Evolutionary conservation across 2,888 invertebrate species (phyloP).

Genomic region (Polydrusus cervinus): DNA sequence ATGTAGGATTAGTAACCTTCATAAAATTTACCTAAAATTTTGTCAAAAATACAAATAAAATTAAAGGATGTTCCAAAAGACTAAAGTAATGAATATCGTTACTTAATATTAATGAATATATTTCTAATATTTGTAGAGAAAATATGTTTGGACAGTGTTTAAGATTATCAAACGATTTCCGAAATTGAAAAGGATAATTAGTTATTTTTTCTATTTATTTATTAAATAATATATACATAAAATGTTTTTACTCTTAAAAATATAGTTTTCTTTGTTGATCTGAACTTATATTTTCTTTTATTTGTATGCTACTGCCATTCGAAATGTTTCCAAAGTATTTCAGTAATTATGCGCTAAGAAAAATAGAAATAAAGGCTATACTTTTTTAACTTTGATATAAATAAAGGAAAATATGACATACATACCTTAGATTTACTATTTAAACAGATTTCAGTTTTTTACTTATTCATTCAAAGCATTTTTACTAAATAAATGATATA

Average conservation of each 20-base stretch:
- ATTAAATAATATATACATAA: neutral
- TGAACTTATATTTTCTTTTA: constrained; percentile 5
- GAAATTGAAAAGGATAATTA: neutral
- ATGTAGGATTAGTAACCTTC: too few relatives aligned
- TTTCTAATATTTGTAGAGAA: too few relatives aligned
- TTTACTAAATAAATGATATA: constrained; percentile 3
- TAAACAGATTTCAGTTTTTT: neutral
- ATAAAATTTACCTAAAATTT: too few relatives aligned
- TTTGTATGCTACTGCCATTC: neutral
- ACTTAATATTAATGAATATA: too few relatives aligned
- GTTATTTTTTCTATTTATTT: constrained; percentile 11
- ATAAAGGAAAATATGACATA: neutral
- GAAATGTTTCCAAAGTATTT: neutral
- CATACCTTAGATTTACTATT: neutral
- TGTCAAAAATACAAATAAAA: too few relatives aligned
- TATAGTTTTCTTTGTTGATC: neutral
- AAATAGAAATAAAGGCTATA: too few relatives aligned
- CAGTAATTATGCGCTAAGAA: too few relatives aligned
- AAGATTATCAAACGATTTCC: constrained; percentile 4
- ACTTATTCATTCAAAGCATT: neutral
- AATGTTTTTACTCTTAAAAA: neutral
- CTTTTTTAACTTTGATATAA: neutral
- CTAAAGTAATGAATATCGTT: too few relatives aligned
- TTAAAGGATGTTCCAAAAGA: too few relatives aligned
- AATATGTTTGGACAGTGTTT: constrained; percentile 9